Evolutionary conservation across 2,797 vertebrate species (phyloP).

Genomic region (Pseudochirops cupreus): DNA sequence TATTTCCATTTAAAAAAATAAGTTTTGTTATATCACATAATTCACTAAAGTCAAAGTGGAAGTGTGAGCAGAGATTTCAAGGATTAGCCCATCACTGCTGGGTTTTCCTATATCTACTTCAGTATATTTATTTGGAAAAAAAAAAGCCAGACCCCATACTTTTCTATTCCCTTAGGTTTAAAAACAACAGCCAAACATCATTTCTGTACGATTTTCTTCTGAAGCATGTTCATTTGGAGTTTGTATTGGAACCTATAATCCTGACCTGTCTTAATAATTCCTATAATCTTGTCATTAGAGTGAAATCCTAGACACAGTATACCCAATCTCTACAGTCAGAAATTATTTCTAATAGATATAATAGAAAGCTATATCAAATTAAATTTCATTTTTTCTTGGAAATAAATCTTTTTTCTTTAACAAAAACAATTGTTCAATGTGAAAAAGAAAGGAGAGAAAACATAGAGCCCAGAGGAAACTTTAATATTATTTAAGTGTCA

Average conservation of each 20-base stretch:
- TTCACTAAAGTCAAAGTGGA: background rate
- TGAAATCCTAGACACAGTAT: slow-evolving; percentile 46
- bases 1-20: slow-evolving; percentile 45
- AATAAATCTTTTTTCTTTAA: slow-evolving; percentile 29
- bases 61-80: slow-evolving; percentile 25
- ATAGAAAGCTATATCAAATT: slow-evolving; percentile 16
- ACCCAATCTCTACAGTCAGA: slow-evolving; percentile 50
- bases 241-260: background rate
- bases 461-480: background rate
- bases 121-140: slow-evolving; percentile 24
- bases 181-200: background rate
- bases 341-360: slow-evolving; percentile 51
- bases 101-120: slow-evolving; percentile 18
- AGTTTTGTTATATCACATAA: background rate
- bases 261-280: slow-evolving; percentile 45
- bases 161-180: slow-evolving; percentile 42
- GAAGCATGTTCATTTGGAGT: background rate
- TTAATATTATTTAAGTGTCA: background rate
- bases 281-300: slow-evolving; percentile 67
- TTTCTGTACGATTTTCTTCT: slow-evolving; percentile 25
- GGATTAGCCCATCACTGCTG: slow-evolving; percentile 1
- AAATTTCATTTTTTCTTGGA: slow-evolving; percentile 25
- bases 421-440: background rate
- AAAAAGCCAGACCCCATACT: slow-evolving; percentile 9
- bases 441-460: background rate